These are phyloP conservation scores for Nanorana parkeri DNA, from an alignment of 2,113 vertebrate genomes.

Conservation along the genomic window DNA sequence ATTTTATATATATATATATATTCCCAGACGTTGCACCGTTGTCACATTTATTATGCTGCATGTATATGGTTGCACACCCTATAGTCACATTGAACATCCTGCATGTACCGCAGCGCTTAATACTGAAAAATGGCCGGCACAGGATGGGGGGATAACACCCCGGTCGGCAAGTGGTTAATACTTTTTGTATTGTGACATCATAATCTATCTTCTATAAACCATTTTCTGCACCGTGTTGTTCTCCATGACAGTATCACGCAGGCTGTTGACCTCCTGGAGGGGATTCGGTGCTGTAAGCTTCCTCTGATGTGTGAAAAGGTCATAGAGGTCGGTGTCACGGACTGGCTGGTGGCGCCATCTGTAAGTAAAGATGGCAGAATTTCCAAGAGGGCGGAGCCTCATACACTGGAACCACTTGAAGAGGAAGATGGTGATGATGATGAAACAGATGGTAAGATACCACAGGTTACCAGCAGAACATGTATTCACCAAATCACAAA, in stretches of 20 bases:
- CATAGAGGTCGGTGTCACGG: slow-evolving; percentile 79
- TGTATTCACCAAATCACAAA: too few species aligned
- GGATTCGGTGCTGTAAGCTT: slow-evolving; percentile 73
- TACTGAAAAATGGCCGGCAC: too few species aligned
- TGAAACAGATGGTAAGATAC: background rate
- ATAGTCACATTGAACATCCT: too few species aligned
- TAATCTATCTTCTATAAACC: background rate
- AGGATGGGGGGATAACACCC: too few species aligned
- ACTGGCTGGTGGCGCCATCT: slow-evolving; percentile 84
- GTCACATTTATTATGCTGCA: too few species aligned
- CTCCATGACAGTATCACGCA: slow-evolving; percentile 82
- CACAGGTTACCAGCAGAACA: background rate
- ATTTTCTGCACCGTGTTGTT: slow-evolving; percentile 51
- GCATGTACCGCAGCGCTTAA: too few species aligned
- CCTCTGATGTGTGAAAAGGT: slow-evolving; percentile 83
- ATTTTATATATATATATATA: too few species aligned
- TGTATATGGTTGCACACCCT: too few species aligned
- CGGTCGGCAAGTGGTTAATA: too few species aligned
- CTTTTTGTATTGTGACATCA: too few species aligned
- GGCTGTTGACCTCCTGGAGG: slow-evolving; percentile 86
- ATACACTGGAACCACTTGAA: slow-evolving; percentile 59
- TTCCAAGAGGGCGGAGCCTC: slow-evolving; percentile 65
- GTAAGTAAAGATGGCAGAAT: slow-evolving; percentile 74
- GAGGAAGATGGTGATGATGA: slow-evolving; percentile 66
- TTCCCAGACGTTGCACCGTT: too few species aligned